Evolutionary conservation across 2,797 vertebrate genomes (phyloP).

Genomic region (Rousettus madagascariensis): DNA sequence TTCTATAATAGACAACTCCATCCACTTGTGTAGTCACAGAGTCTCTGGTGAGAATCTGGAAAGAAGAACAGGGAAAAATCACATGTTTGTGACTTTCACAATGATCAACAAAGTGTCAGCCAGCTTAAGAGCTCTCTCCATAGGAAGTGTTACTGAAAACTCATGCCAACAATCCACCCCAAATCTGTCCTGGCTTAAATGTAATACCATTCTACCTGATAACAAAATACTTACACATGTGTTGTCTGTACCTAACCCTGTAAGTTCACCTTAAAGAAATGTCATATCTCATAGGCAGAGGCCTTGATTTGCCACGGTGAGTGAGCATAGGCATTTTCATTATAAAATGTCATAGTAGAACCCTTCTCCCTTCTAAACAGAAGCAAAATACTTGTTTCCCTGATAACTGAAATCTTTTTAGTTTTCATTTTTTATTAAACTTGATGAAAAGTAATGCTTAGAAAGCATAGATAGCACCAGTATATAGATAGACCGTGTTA

Average conservation of each 20-base stretch:
- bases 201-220: neutral
- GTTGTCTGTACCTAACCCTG: neutral
- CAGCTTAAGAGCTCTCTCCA: neutral
- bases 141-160: accelerated
- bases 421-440: neutral
- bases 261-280: neutral
- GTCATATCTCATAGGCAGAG: neutral
- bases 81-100: too few relatives aligned
- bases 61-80: neutral
- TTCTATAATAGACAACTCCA: constrained; percentile 86
- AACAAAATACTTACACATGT: neutral
- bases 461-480: constrained; percentile 47
- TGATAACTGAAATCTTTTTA: neutral
- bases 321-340: neutral
- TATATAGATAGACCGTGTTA: constrained; percentile 28
- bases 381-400: neutral
- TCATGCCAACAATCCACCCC: neutral
- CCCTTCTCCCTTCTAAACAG: neutral
- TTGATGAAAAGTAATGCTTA: neutral
- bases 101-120: neutral
- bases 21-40: constrained; percentile 87
- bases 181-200: neutral
- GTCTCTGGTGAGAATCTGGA: constrained; percentile 86
- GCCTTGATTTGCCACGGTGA: neutral
- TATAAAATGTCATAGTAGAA: neutral